Base-by-base conservation (phyloP, 2,113 vertebrate species). In the Corythaeola cristata region DNA sequence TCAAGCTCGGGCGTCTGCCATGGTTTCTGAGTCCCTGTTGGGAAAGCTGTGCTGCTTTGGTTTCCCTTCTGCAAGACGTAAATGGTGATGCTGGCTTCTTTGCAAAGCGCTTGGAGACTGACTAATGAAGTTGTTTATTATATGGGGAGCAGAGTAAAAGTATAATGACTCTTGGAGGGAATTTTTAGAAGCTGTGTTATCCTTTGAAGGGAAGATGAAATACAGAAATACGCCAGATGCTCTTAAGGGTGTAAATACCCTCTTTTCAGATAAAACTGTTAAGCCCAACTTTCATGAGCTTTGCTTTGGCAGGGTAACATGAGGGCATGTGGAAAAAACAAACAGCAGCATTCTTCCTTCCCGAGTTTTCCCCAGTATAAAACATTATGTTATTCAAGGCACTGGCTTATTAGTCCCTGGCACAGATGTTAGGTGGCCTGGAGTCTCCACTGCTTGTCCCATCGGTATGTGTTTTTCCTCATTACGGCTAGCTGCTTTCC, bases 151-250 rank as follows among this genome's bases (percentile, higher is more conserved):
- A 79, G 39, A 37, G n/a, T 79, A 47, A 81, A 94, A 86, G 77
- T 59, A 12, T 89, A 74, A 89, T 60, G 86, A 35, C 30, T 75
- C 44, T 86, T 78, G 60, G 33, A 87, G 58, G 66, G 71, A 78
- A 81, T 93, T 90, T 93, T 86, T 96, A 89, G 90, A 92, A 95
- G 60, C 80, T 56, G 22, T 12, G 7, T 75, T 94, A 69, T 78
- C 58, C 80, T 85, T 85, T 87, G 73, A 78, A 89, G 91, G 66
- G 69, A 89, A 93, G 62, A 90, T 81, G 55, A 87, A 89, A 64
- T 86, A 60, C 69, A 81, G 35, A 87, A 72, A 53, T 50, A 56
- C 32, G 68, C 49, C 62, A 77, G 80, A 76, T 76, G 58, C 69
- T 85, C 53, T 82, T 73, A 88, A 67, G 59, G 30, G 53, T 85